Evolutionary conservation across 2,797 vertebrate genomes (phyloP), one percentile per base, ranked within the genome.

Genomic region (Agapornis canus): DNA sequence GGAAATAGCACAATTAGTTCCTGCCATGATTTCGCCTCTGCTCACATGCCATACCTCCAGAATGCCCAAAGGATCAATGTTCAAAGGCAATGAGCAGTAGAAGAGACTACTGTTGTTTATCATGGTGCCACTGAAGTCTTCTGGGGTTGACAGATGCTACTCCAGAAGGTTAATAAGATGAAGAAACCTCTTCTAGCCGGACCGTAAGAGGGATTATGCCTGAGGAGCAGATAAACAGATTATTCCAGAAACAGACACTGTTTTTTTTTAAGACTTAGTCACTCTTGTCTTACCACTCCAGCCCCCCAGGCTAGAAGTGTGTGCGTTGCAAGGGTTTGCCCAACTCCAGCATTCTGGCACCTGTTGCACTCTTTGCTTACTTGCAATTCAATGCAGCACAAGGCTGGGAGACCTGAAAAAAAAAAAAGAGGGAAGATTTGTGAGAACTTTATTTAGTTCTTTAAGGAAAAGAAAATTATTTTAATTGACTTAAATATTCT

Each of bases 131-230:
- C 65, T 92, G 91, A 89, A 94, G 83, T 92, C 89, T 96, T 88
- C 96, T 92, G 82, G 59, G 89, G 94, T 76, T 97, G 97, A 98
- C 98, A 99, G 98, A 98, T 98, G 98, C 98, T 95, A 70, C 94
- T 98, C 96, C 97, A 98, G 98, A 98, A 99, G 99, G 97, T 98
- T 99, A 99, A 99, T 98, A 98, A 98, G 99, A 99, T 99, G 98
- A 99, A 97, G 97, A 90, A 95, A 97, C 96, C 88, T 97, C 97
- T 96, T 98, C 97, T 98, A 97, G 92, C 98, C 98, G 97, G 98
- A 98, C 96, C 82, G 23, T 98, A 99, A 99, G 98, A 97, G 98
- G 98, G 99, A 99, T 99, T 99, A 99, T 97, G 98, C 98, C 98
- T 98, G 98, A 99, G 98, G 95, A 97, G 97, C 96, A 98, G 98